These are phyloP conservation scores for Pseudomyrmex dendroicus DNA, from an alignment of 1,140 invertebrate genomes.

Conservation along the genomic window DNA sequence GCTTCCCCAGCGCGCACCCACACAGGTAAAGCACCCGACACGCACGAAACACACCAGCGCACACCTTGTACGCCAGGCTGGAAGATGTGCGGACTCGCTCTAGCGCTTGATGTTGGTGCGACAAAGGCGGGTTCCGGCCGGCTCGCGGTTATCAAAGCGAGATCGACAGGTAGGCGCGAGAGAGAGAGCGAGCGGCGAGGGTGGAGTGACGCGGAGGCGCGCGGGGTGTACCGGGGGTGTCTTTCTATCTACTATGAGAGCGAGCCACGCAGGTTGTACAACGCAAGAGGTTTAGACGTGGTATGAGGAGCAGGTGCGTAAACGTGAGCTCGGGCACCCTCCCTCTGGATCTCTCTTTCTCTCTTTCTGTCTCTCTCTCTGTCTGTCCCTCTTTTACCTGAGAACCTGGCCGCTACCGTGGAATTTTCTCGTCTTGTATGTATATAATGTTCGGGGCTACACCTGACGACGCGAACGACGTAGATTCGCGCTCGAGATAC, in stretches of 20 bases:
- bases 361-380: background rate
- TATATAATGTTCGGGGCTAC: background rate
- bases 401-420: conserved; percentile 18
- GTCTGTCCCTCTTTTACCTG: no score
- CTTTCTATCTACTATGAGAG: conserved; percentile 75
- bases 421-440: conserved; percentile 33
- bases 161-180: conserved; percentile 28
- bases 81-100: conserved; percentile 66
- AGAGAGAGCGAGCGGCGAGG: conserved; percentile 36
- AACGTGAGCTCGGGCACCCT: conserved; percentile 60
- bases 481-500: background rate
- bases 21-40: conserved; percentile 74
- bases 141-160: conserved; percentile 42
- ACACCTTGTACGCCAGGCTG: conserved; percentile 56
- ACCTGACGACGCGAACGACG: background rate
- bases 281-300: conserved; percentile 81
- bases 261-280: conserved; percentile 81
- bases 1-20: conserved; percentile 80
- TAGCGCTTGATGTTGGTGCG: conserved; percentile 44
- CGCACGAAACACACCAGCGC: conserved; percentile 7
- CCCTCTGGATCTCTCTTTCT: background rate
- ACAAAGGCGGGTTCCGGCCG: conserved; percentile 47
- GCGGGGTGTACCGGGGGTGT: conserved; percentile 58
- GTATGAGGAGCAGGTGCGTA: conserved; percentile 82
- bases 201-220: conserved; percentile 53